These are phyloP conservation scores for Muschampia staudingeri DNA, from an alignment of 2,888 invertebrate genomes.

Conservation along the genomic window DNA sequence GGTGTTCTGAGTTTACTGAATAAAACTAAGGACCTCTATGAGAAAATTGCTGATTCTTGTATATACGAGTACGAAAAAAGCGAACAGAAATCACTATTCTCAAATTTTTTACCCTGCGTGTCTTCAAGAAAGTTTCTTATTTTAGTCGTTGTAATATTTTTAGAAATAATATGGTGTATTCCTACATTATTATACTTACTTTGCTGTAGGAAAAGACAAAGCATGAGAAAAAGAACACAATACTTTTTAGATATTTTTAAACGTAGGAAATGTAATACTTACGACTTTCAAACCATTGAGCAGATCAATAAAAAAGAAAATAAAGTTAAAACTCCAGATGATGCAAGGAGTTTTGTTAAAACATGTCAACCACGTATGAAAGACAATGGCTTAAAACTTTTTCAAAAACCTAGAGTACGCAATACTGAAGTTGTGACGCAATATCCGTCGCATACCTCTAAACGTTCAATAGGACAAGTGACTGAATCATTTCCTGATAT, in stretches of 20 bases:
- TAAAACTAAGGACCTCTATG: constrained; percentile 67
- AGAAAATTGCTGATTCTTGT: constrained; percentile 54
- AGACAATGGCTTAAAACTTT: constrained; percentile 56
- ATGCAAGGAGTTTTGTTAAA: background rate
- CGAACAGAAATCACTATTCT: constrained; percentile 43
- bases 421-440: constrained; percentile 62
- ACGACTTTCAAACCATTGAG: constrained; percentile 23
- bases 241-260: constrained; percentile 34
- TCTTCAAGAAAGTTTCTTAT: constrained; percentile 77
- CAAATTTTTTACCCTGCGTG: constrained; percentile 66
- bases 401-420: constrained; percentile 59
- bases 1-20: constrained; percentile 84
- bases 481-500: constrained; percentile 23
- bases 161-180: constrained; percentile 83
- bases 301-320: constrained; percentile 25
- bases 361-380: constrained; percentile 12
- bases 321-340: constrained; percentile 5
- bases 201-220: constrained; percentile 57
- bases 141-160: constrained; percentile 74
- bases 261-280: background rate
- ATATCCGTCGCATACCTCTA: constrained; percentile 54
- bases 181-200: constrained; percentile 69
- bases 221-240: constrained; percentile 2
- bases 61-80: constrained; percentile 44
- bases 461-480: constrained; percentile 41